Percentiles rank a stretch among this genome's conserved stretches.
These are phyloP conservation scores for Alosa alosa DNA, from an alignment of 2,113 vertebrate genomes.

Conservation along the genomic window DNA sequence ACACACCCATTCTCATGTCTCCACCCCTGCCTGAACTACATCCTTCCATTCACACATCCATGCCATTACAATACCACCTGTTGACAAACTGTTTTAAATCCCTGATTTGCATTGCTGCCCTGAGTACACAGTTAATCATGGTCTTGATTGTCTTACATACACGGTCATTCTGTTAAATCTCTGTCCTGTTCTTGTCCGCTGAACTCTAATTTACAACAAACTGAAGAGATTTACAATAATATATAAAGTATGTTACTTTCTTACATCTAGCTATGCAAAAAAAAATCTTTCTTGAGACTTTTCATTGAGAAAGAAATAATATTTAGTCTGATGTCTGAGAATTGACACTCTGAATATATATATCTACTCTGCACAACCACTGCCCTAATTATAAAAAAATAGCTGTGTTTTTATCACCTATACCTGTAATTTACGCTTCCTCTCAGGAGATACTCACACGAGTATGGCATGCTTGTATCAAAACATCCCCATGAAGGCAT, in stretches of 20 bases:
- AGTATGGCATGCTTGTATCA: not conserved
- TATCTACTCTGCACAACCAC: no score
- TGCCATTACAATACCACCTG: slow-evolving; percentile 2
- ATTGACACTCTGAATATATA: no score
- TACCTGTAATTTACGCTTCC: no score
- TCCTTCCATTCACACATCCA: slow-evolving; percentile 11
- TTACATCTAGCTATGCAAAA: not conserved
- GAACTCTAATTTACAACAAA: not conserved
- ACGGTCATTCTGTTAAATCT: not conserved
- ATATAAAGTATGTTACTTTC: not conserved
- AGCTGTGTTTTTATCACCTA: no score
- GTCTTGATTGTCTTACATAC: slow-evolving; percentile 15
- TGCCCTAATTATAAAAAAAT: no score
- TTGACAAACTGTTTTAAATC: not conserved
- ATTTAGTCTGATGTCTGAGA: not conserved
- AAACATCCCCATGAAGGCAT: not conserved
- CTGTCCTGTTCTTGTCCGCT: not conserved
- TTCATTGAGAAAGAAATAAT: not conserved
- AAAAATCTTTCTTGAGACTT: no score
- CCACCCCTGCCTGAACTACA: not conserved
- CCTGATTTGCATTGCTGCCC: not conserved
- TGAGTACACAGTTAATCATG: not conserved
- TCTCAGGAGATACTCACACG: no score
- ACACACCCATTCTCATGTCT: not conserved
- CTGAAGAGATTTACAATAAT: not conserved